Percentiles rank a stretch among this genome's conserved stretches.
These are phyloP conservation scores for Pseudeuparius sepicola DNA, from an alignment of 2,888 invertebrate species.

Conservation along the genomic window DNA sequence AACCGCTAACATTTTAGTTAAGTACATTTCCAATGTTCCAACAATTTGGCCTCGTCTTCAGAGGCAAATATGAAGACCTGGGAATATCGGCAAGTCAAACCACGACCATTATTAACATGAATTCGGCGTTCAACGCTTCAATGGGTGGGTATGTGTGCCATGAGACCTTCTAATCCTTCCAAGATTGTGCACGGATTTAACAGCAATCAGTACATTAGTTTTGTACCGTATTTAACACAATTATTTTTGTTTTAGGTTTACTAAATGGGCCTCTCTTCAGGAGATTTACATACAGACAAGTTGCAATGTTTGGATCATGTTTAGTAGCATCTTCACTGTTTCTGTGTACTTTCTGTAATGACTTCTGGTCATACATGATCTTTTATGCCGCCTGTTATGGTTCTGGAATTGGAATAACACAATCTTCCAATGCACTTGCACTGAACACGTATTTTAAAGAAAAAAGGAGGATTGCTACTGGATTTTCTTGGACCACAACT, in stretches of 20 bases:
- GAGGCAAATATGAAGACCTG: conserved; percentile 50
- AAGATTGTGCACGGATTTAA: too few relatives aligned
- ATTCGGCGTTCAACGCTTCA: conserved; percentile 58
- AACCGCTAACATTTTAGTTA: conserved; percentile 45
- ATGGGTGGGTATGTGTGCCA: conserved; percentile 45
- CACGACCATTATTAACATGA: conserved; percentile 61
- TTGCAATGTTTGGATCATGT: conserved; percentile 52
- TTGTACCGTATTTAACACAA: neutral
- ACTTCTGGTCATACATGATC: conserved; percentile 52
- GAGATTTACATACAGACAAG: conserved; percentile 56
- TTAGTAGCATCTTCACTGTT: conserved; percentile 51
- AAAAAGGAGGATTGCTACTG: conserved; percentile 58
- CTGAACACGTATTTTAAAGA: conserved; percentile 65
- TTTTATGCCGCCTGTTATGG: conserved; percentile 59
- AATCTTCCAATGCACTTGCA: conserved; percentile 60
- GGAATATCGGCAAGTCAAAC: conserved; percentile 56
- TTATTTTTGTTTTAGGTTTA: conserved; percentile 44
- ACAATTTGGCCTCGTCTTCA: conserved; percentile 62
- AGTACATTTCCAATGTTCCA: conserved; percentile 57
- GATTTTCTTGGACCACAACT: conserved; percentile 60
- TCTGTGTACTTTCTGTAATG: conserved; percentile 50
- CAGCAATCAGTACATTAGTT: conserved; percentile 3
- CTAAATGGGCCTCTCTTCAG: conserved; percentile 63
- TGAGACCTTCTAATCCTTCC: too few relatives aligned
- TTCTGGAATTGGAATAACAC: conserved; percentile 53